These are phyloP conservation scores for Rhynchopsitta pachyrhyncha DNA, from an alignment of 2,113 vertebrate species.

Conservation along the genomic window DNA sequence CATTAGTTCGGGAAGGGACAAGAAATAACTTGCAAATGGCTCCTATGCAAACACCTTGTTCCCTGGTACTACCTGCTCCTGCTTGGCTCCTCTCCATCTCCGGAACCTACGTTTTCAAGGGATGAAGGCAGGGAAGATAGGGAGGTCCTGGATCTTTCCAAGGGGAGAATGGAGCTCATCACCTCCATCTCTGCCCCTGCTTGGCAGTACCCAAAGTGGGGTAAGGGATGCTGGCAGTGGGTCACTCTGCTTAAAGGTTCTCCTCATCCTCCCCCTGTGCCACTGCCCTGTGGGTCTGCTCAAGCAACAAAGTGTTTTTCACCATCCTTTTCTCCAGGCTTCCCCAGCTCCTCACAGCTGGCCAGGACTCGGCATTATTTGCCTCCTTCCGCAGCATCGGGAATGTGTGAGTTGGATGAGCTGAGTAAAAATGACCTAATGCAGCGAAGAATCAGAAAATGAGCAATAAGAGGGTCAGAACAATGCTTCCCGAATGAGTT, in stretches of 20 bases:
- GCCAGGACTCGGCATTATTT: fast-evolving
- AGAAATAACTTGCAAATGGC: conserved; percentile 14
- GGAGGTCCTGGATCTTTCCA: not conserved
- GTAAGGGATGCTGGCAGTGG: not conserved
- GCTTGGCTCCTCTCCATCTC: not conserved
- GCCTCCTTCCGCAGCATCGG: not conserved
- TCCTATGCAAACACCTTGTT: not conserved
- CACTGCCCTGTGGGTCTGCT: not conserved
- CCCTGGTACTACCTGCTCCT: not conserved
- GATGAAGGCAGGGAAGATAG: not conserved
- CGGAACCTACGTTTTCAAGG: not conserved
- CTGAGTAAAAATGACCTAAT: conserved; percentile 41
- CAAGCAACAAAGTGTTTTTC: not conserved
- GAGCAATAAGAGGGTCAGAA: not conserved
- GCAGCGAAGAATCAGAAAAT: not conserved
- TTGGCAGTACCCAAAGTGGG: fast-evolving
- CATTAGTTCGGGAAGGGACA: conserved; percentile 56
- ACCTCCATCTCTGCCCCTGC: fast-evolving
- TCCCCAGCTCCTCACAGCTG: not conserved
- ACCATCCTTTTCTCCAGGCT: not conserved
- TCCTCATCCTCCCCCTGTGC: not conserved
- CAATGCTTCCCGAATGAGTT: conserved; percentile 9
- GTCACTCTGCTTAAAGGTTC: not conserved
- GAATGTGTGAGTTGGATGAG: conserved; percentile 7
- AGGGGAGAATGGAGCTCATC: not conserved